Base-by-base conservation (phyloP, 2,888 invertebrate genomes). In the Phaonia tiefii region DNA sequence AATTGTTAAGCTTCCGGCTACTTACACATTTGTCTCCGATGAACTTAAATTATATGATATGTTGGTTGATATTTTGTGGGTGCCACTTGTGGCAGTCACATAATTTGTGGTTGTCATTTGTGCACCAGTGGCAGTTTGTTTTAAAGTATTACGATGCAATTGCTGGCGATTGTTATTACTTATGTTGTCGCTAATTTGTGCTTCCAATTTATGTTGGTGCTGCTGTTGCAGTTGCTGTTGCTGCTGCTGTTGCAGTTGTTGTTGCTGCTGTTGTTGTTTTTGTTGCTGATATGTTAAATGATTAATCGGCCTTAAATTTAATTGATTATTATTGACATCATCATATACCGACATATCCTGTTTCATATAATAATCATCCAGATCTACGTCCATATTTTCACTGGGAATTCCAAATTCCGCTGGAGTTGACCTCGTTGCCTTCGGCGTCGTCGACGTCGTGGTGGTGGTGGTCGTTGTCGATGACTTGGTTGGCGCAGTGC, bases 291-390 rank as follows among this genome's bases (percentile, higher is more conserved):
- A 89, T 89, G 89, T 89, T 83, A 84, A 85, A 71, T 86, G 85
- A 83, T 83, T 86, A 78, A 87, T 86, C 80, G 86, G 87, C 83
- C 88, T 87, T 85, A 90, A 85, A 85, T 90, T 90, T 85, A 90
- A 87, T 86, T 89, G 90, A 88, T 90, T 90, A 84, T 90, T 88
- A 83, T 87, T 90, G 84, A 90, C 90, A 86, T 90, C 90, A 85
- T 90, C 90, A 79, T 90, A 90, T 66, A 89, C 87, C 76, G 90
- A 90, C 88, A 89, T 89, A 85, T 90, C 90, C 79, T 88, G 86
- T 83, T 89, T 89, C 22, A 88, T 86, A 83, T 89, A 89, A 82
- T 89, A 89, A 81, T 88, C 88, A 60, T 88, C 67, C 22, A 78
- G 22, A 58, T 5, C 8, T 63, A 78, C 85, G 73, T 83, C 84